Evolutionary conservation across 1,140 invertebrate genomes (phyloP), one percentile per base, ranked within the genome.

Genomic region (Atta texana): DNA sequence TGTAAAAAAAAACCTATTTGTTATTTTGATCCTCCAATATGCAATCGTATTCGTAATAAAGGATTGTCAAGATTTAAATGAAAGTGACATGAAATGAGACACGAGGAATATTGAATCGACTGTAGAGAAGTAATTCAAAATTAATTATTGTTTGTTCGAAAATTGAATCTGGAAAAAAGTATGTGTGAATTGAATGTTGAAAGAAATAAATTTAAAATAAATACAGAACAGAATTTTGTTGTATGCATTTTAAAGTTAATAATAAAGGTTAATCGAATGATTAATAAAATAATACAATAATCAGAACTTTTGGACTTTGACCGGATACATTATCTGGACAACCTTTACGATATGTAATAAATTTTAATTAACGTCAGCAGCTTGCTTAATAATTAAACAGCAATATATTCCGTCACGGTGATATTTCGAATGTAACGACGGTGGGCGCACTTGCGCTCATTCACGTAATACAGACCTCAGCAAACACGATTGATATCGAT

Each of bases 351-450:
- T n/a, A n/a, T 44, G 57, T 49, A 55, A 77, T 85, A 85, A 85
- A 85, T 64, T 77, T 85, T 85, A 85, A 77, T 85, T 85, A 85
- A 10, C 57, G 44, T 75, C 49, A 63, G 44, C 34, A n/a, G 28
- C 59, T 34, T 24, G 21, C 8, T 16, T 31, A 77, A 77, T 77
- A 66, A 85, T 85, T 77, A 18, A 8, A 18, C 7, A 14, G 34
- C 59, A 77, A 85, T 53, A 16, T 85, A 85, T 51, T 63, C 28
- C 59, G 44, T 76, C 12, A 39, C 53, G 39, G 39, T 39, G 59
- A 85, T 85, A 64, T 44, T 66, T 31, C 24, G 8, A 21, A 59
- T 21, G 39, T 82, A 74, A 74, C 34, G 68, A 31, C 53, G 6
- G 16, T 16, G 57, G n/a, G 24, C 69, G 69, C 16, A 51, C 16